A percentile compares a stretch with the other conserved stretches of the same genome.
phyloP scores from a whole-genome alignment of 1,140 invertebrate species.

The Vollenhovia emeryi region DNA sequence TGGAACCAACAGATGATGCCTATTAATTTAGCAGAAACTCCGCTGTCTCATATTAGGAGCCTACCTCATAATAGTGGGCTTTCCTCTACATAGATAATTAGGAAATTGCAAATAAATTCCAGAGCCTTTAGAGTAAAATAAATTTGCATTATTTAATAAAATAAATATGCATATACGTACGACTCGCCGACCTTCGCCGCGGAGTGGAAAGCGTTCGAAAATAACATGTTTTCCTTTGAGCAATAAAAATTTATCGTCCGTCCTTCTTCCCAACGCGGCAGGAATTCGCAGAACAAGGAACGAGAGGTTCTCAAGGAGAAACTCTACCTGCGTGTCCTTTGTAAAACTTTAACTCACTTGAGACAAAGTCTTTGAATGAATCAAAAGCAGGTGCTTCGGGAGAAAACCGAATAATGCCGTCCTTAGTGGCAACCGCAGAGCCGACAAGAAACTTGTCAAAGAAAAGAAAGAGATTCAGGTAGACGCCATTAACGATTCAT shows the following conservation, averaged over 20 bases:
- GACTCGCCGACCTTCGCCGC: conserved; percentile 7
- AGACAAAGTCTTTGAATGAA: conserved; percentile 71
- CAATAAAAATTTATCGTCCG: conserved; percentile 60
- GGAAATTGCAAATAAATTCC: background rate
- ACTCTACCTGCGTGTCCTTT: conserved; percentile 68
- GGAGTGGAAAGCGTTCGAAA: conserved; percentile 34
- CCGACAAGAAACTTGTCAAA: conserved; percentile 43
- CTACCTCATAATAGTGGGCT: no score
- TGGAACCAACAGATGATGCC: no score
- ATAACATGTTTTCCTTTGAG: conserved; percentile 67
- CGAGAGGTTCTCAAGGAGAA: conserved; percentile 60
- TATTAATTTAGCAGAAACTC: no score
- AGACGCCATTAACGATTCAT: conserved; percentile 63
- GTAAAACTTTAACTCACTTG: conserved; percentile 72
- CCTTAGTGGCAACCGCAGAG: conserved; percentile 19
- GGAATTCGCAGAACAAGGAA: conserved; percentile 64
- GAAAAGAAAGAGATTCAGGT: conserved; percentile 43
- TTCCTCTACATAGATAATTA: background rate
- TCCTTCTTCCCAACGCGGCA: conserved; percentile 28
- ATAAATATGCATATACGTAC: no score
- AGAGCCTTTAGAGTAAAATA: background rate
- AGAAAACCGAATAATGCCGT: conserved; percentile 40
- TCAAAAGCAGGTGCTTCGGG: conserved; percentile 51
- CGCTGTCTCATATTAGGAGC: no score
- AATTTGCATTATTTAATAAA: background rate